Evolutionary conservation across 2,797 vertebrate genomes (phyloP).

Genomic region (Myiothlypis coronata): DNA sequence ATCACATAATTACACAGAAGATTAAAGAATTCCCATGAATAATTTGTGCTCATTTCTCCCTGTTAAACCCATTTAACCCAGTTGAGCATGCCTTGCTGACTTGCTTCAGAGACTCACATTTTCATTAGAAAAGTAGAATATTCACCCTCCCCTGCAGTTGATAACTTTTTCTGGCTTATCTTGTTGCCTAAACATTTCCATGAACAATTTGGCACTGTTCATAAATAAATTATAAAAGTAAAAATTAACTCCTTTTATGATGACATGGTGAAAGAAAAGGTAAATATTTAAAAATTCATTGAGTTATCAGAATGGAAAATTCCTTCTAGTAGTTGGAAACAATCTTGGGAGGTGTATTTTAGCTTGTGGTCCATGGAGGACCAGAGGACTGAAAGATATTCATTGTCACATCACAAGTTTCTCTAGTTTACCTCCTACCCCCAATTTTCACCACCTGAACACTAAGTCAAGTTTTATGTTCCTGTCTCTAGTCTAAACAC

Average conservation of each 20-base stretch:
- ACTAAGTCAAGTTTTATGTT: background rate
- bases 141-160: background rate
- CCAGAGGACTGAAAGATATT: background rate
- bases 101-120: background rate
- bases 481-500: background rate
- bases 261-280: background rate
- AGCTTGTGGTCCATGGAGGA: background rate
- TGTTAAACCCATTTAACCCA: slow-evolving; percentile 35
- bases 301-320: background rate
- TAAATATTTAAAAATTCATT: background rate
- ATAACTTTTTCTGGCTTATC: background rate
- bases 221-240: background rate
- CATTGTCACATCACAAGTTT: background rate
- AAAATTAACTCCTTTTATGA: background rate
- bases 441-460: background rate
- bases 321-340: background rate
- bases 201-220: background rate
- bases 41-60: slow-evolving; percentile 35
- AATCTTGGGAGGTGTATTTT: background rate
- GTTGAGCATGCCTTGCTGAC: background rate
- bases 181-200: background rate
- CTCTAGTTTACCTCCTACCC: background rate
- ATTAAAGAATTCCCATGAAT: slow-evolving; percentile 53
- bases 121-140: background rate
- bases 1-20: slow-evolving; percentile 49